Conservation (phyloP, 64 coral and sea anemone genomes). For the Trachythela sp. region DNA sequence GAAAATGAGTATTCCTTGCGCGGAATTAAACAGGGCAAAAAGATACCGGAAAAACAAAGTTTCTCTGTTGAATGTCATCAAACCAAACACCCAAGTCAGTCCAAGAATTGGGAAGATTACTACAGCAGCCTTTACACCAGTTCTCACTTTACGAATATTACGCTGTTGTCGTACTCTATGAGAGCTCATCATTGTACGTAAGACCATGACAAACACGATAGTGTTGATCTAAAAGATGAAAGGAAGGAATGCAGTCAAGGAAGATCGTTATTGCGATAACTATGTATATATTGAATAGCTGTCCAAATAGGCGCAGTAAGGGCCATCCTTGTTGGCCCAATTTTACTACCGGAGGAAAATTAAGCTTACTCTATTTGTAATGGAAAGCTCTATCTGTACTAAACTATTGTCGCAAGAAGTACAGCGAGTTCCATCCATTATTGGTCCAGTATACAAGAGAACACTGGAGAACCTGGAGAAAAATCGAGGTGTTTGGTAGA, state of each 20-base stretch:
- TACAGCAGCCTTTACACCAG: neutral
- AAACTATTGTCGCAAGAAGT: too few relatives aligned
- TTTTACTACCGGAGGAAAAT: too few relatives aligned
- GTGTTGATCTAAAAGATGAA: neutral
- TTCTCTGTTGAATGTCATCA: slow-evolving; percentile 25
- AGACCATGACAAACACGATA: neutral
- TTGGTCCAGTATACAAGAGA: too few relatives aligned
- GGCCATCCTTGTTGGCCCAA: too few relatives aligned
- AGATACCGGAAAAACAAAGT: neutral
- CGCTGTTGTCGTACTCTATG: neutral
- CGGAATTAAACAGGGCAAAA: slow-evolving; percentile 4
- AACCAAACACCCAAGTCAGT: slow-evolving; percentile 15
- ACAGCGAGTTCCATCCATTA: too few relatives aligned
- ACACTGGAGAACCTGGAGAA: too few relatives aligned
- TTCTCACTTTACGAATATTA: neutral
- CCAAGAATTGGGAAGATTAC: slow-evolving; percentile 23
- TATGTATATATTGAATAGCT: neutral
- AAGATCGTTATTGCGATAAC: neutral
- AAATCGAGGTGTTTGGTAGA: too few relatives aligned
- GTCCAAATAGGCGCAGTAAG: too few relatives aligned
- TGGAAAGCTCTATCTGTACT: too few relatives aligned
- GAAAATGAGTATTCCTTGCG: slow-evolving; percentile 18
- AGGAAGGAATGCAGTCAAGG: neutral
- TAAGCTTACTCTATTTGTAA: too few relatives aligned
- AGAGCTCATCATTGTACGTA: slow-evolving; percentile 3